phyloP scores from a whole-genome alignment of 2,888 invertebrate genomes.

The Spodoptera littoralis region DNA sequence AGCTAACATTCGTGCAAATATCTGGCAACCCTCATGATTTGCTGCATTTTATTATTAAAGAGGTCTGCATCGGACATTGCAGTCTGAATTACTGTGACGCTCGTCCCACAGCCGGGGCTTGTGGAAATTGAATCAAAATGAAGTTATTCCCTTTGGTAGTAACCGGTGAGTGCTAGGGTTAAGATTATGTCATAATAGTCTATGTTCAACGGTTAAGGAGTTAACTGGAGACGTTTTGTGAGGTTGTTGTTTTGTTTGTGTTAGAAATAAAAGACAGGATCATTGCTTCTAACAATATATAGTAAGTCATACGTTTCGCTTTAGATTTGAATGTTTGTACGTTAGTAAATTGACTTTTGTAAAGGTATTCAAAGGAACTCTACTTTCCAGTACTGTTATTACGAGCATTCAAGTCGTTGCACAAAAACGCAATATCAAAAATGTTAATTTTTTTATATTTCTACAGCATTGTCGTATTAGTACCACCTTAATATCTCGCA shows the following conservation, averaged over 20 bases:
- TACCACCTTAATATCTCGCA: too few species aligned
- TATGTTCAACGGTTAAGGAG: conserved; percentile 5
- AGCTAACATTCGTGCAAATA: conserved; percentile 49
- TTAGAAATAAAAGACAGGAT: not conserved
- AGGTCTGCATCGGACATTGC: conserved; percentile 24
- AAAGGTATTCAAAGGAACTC: too few species aligned
- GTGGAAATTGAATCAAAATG: conserved; percentile 45
- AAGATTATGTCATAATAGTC: conserved; percentile 29
- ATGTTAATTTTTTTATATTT: too few species aligned
- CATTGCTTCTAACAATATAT: too few species aligned
- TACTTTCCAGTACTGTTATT: too few species aligned
- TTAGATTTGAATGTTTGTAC: too few species aligned
- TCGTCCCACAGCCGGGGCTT: conserved; percentile 20
- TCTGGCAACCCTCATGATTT: conserved; percentile 42
- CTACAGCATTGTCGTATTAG: too few species aligned
- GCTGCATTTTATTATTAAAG: conserved; percentile 40
- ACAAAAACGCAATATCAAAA: too few species aligned
- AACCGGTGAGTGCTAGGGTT: conserved; percentile 36
- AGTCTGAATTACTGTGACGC: conserved; percentile 30
- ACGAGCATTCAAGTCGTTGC: too few species aligned
- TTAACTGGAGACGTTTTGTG: not conserved
- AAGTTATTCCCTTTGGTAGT: conserved; percentile 35
- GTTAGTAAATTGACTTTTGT: too few species aligned
- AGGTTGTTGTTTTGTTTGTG: not conserved
- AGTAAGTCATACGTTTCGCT: too few species aligned